Percentiles rank a stretch among this genome's conserved stretches.
Conservation (phyloP, 2,113 vertebrate species). For the Cercocebus atys region DNA sequence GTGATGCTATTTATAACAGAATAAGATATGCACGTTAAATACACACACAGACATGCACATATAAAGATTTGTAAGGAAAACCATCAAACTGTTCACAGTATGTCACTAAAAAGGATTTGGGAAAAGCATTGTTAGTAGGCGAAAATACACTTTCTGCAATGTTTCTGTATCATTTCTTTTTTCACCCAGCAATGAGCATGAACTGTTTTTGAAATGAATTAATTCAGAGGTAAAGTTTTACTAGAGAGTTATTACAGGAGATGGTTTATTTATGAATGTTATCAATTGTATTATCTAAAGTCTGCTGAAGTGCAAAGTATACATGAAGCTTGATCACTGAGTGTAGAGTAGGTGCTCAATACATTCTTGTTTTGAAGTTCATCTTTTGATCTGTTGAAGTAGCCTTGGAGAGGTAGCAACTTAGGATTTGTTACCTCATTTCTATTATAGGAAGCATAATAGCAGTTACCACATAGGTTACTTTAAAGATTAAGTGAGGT, state of each 20-base stretch:
- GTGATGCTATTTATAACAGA: not conserved
- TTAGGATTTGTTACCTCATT: not conserved
- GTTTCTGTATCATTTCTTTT: not conserved
- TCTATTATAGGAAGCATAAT: not conserved
- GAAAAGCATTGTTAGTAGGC: not conserved
- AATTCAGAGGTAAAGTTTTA: constrained; percentile 9
- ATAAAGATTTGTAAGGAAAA: not conserved
- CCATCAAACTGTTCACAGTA: not conserved
- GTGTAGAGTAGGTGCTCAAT: not conserved
- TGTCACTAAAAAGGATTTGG: not conserved
- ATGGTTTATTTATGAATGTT: not conserved
- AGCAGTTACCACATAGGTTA: not conserved
- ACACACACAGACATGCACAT: not conserved
- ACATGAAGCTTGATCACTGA: not conserved
- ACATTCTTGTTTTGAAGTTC: not conserved
- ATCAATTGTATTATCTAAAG: not conserved
- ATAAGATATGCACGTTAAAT: not conserved
- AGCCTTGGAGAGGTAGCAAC: not conserved
- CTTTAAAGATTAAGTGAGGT: not conserved
- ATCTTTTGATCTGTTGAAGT: not conserved
- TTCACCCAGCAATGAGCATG: not conserved
- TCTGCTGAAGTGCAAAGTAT: not conserved
- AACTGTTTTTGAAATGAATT: not conserved
- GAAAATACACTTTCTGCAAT: not conserved
- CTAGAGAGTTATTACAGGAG: not conserved